Base-by-base conservation (phyloP, 2,888 invertebrate species). In the Meiosimyza decipiens region DNA sequence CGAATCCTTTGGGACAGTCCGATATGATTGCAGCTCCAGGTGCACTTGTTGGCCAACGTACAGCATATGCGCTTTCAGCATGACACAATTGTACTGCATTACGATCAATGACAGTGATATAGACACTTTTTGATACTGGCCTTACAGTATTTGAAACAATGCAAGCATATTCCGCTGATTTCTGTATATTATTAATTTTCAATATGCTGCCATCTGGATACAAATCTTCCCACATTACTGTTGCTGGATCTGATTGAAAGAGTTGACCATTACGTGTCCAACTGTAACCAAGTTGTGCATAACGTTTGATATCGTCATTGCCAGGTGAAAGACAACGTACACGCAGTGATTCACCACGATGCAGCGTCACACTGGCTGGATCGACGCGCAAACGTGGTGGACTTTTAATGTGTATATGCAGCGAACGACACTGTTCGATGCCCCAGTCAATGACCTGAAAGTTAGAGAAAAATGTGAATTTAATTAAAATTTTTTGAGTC, bases 181-280 rank as follows among this genome's bases (percentile, higher is more conserved):
- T 94, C 92, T 94, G 85, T 62, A 93, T 91, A 79, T 92, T 93
- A 79, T 91, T 92, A 47, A 95, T 91, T 82, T 93, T 93, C 6
- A 95, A 88, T 71, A 95, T 93, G 80, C 94, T 95, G 11, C 95
- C 95, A 73, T 93, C 92, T 0, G 95, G 95, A 84, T 92, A 94
- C 40, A 95, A 88, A 81, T 95, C 94, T 83, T 95, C 95, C 92
- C 95, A 95, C 79, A 93, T 93, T 80, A 93, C 94, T n/a, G 90
- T 89, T 7, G 92, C 92, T 0, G 93, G 93, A 68, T 90, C 90
- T 73, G 94, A 89, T 63, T 92, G 92, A 28, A 95, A 89, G 15
- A 95, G 87, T 12, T 91, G 91, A 72, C 91, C 91, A 81, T 95
- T 94, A 77, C 93, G 91, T 0, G 93, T 93, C 95, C 95, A 95